These are phyloP conservation scores for Sturnira hondurensis DNA, from an alignment of 2,113 vertebrate species.

Conservation along the genomic window DNA sequence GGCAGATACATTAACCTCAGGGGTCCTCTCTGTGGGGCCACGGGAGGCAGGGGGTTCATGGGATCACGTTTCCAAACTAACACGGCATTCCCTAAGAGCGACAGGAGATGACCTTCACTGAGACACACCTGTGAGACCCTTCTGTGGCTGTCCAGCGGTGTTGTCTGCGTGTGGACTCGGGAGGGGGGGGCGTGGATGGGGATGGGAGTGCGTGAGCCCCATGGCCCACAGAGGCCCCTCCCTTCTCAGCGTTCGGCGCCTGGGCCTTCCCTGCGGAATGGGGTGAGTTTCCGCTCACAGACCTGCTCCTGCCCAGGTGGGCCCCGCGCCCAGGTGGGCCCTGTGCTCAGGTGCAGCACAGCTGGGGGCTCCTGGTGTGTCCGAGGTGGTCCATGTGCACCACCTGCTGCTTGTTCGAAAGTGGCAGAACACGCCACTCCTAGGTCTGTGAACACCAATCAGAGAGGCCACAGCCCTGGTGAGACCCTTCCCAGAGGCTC, in stretches of 20 bases:
- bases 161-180: accelerated
- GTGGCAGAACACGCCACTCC: background rate
- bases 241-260: accelerated
- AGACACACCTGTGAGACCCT: background rate
- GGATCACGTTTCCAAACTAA: background rate
- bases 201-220: background rate
- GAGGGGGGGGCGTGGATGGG: background rate
- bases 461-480: accelerated
- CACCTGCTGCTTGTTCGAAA: background rate
- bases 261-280: accelerated
- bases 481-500: background rate
- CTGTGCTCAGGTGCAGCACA: background rate
- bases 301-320: background rate
- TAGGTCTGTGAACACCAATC: background rate
- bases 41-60: background rate
- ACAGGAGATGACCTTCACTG: accelerated
- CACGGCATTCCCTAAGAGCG: background rate
- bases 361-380: background rate
- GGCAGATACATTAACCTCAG: conserved; percentile 45
- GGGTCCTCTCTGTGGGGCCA: background rate
- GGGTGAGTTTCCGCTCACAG: background rate
- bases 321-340: background rate
- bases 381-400: background rate
- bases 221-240: accelerated
- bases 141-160: background rate